Conservation (phyloP, 37 sponge, comb jelly and placozoan species). For the Oscarella lobularis region DNA sequence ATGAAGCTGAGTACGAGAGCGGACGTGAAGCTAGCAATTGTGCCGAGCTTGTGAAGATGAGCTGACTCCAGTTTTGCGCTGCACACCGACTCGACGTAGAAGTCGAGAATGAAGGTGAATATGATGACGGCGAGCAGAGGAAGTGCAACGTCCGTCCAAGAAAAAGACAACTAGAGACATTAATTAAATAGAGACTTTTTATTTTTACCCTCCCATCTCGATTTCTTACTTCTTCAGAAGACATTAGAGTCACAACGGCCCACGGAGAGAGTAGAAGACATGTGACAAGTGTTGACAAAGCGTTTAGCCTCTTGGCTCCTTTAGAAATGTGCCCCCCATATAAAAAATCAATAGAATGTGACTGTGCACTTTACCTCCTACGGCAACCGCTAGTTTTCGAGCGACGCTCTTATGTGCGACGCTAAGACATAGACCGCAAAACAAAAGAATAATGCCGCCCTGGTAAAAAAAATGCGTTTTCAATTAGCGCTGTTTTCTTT, state of each 20-base stretch:
- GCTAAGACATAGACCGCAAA: slow-evolving; percentile 42
- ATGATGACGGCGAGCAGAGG: not conserved
- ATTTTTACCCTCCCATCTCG: too few relatives aligned
- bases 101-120: not conserved
- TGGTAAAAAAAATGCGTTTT: not conserved
- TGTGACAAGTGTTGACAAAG: slow-evolving; percentile 33
- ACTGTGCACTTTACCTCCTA: slow-evolving; percentile 75
- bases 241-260: slow-evolving; percentile 49
- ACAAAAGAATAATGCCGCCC: slow-evolving; percentile 65
- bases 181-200: too few relatives aligned
- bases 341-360: too few relatives aligned
- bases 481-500: not conserved
- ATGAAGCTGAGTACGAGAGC: not conserved
- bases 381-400: slow-evolving; percentile 62
- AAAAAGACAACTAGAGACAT: too few relatives aligned
- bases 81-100: not conserved
- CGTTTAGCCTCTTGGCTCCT: slow-evolving; percentile 66
- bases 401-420: slow-evolving; percentile 32
- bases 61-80: not conserved
- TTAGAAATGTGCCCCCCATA: too few relatives aligned
- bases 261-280: slow-evolving; percentile 39
- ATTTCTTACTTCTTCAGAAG: too few relatives aligned
- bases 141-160: not conserved
- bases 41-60: not conserved
- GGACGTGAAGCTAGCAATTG: not conserved